Conservation (phyloP, 2,888 invertebrate species). For the Tachina grossa region DNA sequence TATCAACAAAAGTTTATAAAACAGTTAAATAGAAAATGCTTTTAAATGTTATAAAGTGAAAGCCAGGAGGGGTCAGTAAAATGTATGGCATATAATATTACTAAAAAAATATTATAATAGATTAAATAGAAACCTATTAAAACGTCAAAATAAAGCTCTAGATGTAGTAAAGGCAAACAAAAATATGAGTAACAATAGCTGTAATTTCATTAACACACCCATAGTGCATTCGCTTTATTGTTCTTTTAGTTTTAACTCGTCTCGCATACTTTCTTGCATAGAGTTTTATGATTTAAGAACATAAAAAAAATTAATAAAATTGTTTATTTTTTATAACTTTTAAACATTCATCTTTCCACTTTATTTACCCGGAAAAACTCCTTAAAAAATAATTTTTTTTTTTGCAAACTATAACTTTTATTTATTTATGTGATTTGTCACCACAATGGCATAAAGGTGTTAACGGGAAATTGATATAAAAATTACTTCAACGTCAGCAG, state of each 20-base stretch:
- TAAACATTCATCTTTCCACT: slow-evolving; percentile 15
- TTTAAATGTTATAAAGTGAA: no score
- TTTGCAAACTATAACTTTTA: slow-evolving; percentile 31
- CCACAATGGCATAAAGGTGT: slow-evolving; percentile 61
- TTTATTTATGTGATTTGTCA: slow-evolving; percentile 63
- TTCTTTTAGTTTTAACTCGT: neutral
- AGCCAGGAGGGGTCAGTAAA: no score
- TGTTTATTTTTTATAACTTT: slow-evolving; percentile 51
- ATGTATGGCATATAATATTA: no score
- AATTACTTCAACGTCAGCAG: slow-evolving; percentile 34
- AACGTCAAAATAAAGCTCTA: neutral
- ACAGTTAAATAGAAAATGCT: neutral
- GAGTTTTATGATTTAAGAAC: slow-evolving; percentile 9
- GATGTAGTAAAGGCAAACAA: neutral
- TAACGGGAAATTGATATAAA: slow-evolving; percentile 65
- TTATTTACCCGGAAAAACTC: neutral
- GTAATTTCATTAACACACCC: neutral
- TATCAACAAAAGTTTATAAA: neutral
- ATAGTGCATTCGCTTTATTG: neutral
- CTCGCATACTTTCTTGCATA: neutral
- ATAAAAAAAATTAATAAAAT: slow-evolving; percentile 36
- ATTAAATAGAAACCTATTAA: neutral
- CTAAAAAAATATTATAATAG: no score
- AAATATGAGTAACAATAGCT: neutral
- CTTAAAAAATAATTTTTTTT: neutral